Evolutionary conservation across 2,797 vertebrate genomes (phyloP), one percentile per base, ranked within the genome.

Genomic region (Podarcis lilfordi): DNA sequence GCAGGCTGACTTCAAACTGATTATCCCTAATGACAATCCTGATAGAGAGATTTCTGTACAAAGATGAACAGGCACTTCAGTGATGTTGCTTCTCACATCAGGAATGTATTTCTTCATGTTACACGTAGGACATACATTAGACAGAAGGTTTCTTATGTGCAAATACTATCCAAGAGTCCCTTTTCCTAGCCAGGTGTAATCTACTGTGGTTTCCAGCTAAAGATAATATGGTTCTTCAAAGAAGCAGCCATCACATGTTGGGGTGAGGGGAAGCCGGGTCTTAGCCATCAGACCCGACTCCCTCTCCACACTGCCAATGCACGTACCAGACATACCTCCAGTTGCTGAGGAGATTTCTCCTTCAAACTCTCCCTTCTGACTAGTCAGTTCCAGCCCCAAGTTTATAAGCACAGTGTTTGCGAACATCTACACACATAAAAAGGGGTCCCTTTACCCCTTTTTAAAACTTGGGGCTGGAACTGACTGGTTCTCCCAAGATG

Each of bases 41-140:
- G 43, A 89, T 86, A 82, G 91, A 88, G 43, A 68, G 75, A 77
- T 78, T 85, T 69, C 86, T 80, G 61, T 55, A 89, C 79, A 78
- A 74, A 81, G 87, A 85, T 86, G 82, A 29, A n/a, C 82, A 80
- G 84, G 72, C 76, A 8, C 80, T 68, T 90, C 43, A 59, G 19
- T 78, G 64, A 84, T 43, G 35, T 64, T 75, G 50, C 55, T 85
- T 37, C n/a, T 35, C 61, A 50, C 29, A 25, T 68, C 61, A 43
- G 61, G 11, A 19, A 68, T 43, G 25, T 40, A 25, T 72, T 81
- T 80, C 9, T 21, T 50, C 13, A 21, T 32, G 45, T 40, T 32
- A 27, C 50, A 61, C 32, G 40, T 59, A 27, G 45, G 32, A 86
- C 2, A 32, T 40, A 21, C 69, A 69, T 69, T 50, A 74, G 29